A percentile compares a stretch with the other conserved stretches of the same genome.
Conservation (phyloP, 2,113 vertebrate species). For the Tyrannus savana region DNA sequence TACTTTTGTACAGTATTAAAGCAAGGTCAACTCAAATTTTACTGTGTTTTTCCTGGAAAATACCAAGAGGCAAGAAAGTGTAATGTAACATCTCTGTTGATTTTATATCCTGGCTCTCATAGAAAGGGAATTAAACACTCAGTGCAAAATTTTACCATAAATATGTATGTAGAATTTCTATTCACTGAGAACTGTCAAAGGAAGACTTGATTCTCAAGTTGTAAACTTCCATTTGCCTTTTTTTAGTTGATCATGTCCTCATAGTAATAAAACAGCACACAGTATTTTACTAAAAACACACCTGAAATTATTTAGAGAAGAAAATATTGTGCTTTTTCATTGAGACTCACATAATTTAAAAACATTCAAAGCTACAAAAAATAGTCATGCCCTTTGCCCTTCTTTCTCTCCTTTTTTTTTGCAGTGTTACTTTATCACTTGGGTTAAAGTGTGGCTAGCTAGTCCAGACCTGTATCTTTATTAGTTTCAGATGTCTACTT, state of each 20-base stretch:
- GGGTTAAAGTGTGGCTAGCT: not conserved
- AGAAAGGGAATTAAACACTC: not conserved
- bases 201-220: not conserved
- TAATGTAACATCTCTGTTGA: not conserved
- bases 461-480: not conserved
- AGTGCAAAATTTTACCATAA: not conserved
- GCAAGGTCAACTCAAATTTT: not conserved
- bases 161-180: not conserved
- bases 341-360: not conserved
- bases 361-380: not conserved
- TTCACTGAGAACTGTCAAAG: not conserved
- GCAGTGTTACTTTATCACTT: not conserved
- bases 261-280: not conserved
- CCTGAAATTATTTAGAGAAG: not conserved
- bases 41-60: not conserved
- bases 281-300: not conserved
- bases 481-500: not conserved
- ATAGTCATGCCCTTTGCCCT: not conserved
- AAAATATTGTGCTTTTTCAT: not conserved
- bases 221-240: not conserved
- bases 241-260: not conserved
- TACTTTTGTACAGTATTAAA: not conserved
- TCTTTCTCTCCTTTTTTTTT: not conserved
- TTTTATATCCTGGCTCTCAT: not conserved
- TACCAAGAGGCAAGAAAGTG: not conserved